Evolutionary conservation across 2,113 vertebrate genomes (phyloP).

Genomic region (Mustela lutreola): DNA sequence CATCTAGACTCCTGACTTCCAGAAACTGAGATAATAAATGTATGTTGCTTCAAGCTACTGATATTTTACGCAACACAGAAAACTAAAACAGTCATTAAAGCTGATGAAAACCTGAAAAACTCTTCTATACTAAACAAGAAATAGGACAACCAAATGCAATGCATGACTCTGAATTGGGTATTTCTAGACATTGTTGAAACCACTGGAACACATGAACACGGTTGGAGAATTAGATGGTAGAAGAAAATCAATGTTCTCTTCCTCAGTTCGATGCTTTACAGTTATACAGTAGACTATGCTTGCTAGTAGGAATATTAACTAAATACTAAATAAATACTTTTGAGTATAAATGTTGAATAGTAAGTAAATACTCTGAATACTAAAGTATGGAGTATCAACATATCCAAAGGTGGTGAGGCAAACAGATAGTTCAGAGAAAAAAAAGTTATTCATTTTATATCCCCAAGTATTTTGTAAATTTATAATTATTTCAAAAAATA

Average conservation of each 20-base stretch:
- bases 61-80: neutral
- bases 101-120: neutral
- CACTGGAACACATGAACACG: neutral
- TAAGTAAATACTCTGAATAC: slow-evolving; percentile 4
- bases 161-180: neutral
- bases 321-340: neutral
- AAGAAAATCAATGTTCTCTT: neutral
- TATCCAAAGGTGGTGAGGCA: neutral
- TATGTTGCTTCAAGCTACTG: slow-evolving; percentile 4
- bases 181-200: neutral
- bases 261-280: slow-evolving; percentile 26
- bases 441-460: neutral
- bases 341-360: neutral
- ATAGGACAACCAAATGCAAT: neutral
- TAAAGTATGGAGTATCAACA: neutral
- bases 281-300: neutral
- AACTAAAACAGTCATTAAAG: neutral
- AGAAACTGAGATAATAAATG: neutral
- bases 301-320: neutral
- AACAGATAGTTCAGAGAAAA: neutral
- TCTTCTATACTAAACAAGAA: neutral
- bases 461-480: neutral
- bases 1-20: neutral
- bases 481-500: neutral
- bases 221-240: neutral